Conservation (phyloP, 2,113 vertebrate genomes). For the Chrysemys picta region DNA sequence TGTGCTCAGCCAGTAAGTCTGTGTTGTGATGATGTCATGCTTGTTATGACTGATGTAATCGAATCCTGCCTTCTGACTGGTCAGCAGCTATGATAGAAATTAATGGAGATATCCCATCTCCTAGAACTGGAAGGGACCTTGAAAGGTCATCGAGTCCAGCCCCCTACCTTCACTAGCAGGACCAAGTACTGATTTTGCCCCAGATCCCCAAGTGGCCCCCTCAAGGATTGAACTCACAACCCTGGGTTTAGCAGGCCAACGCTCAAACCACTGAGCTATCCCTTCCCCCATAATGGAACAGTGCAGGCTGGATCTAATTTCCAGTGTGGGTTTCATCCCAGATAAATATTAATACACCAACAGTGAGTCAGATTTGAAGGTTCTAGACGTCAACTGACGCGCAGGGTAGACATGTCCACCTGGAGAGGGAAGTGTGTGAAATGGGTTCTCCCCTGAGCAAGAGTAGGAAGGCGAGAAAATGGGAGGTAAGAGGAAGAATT, state of each 20-base stretch:
- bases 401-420: not conserved
- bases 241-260: no score
- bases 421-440: not conserved
- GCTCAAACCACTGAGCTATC: no score
- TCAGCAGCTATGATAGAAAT: not conserved
- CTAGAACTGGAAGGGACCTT: no score
- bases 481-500: not conserved
- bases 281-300: not conserved
- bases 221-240: no score
- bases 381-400: not conserved
- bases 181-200: no score
- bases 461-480: not conserved
- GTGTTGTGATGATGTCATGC: not conserved
- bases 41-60: not conserved
- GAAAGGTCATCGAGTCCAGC: no score
- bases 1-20: not conserved
- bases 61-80: not conserved
- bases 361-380: not conserved
- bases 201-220: no score
- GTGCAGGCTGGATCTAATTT: not conserved
- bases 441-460: not conserved
- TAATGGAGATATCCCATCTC: no score
- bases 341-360: conserved; percentile 6
- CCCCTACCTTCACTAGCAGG: no score
- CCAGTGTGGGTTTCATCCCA: not conserved